These are phyloP conservation scores for Melanotaenia parkinsoni DNA, from an alignment of 2,797 vertebrate genomes.

Conservation along the genomic window DNA sequence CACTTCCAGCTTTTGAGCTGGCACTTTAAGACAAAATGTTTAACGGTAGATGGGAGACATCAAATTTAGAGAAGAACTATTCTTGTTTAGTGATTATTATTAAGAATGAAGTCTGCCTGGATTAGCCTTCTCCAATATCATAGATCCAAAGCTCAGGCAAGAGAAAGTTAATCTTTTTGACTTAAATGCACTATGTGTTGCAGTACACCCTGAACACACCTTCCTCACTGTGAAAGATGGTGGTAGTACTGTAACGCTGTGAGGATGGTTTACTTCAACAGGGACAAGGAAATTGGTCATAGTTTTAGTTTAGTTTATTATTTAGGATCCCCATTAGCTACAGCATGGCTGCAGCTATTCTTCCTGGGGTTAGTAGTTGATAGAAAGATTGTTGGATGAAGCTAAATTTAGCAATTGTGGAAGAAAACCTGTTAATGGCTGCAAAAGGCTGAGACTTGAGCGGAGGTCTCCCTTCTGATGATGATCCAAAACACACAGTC, in stretches of 20 bases:
- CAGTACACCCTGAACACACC: not conserved
- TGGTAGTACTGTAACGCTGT: not conserved
- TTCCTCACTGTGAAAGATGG: not conserved
- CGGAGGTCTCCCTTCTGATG: not conserved
- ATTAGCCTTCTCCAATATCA: not conserved
- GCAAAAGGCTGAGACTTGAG: too few species aligned
- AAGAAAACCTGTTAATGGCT: too few species aligned
- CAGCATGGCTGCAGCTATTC: too few species aligned
- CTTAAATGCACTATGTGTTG: too few species aligned
- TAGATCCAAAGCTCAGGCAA: too few species aligned
- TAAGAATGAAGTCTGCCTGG: not conserved
- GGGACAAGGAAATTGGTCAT: not conserved
- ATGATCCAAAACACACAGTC: not conserved
- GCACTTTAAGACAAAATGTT: too few species aligned
- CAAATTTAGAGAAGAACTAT: not conserved
- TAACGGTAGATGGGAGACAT: too few species aligned
- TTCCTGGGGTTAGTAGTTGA: not conserved
- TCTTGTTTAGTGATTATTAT: not conserved
- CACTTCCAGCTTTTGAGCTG: too few species aligned
- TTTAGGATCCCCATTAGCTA: too few species aligned
- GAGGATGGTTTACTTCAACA: not conserved
- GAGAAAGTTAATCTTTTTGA: not conserved
- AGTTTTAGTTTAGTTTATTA: not conserved
- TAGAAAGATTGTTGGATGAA: too few species aligned
- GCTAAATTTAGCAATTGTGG: too few species aligned